These are phyloP conservation scores for Lagodon rhomboides DNA, from an alignment of 2,797 vertebrate genomes.

Conservation along the genomic window DNA sequence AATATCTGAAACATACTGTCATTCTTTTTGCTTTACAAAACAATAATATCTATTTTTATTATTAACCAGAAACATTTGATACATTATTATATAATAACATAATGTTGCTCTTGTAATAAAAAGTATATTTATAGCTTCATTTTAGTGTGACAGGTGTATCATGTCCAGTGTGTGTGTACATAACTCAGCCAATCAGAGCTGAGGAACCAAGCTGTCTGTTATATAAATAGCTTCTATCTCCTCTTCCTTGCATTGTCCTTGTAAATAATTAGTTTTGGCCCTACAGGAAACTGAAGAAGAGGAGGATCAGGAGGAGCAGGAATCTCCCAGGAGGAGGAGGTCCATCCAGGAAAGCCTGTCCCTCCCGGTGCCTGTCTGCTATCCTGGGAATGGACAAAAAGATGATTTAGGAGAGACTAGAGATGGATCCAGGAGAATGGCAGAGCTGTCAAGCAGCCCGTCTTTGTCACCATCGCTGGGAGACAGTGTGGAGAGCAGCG, in stretches of 20 bases:
- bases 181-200: slow-evolving; percentile 19
- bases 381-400: slow-evolving; percentile 74
- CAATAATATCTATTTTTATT: background rate
- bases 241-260: slow-evolving; percentile 60
- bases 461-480: slow-evolving; percentile 82
- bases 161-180: background rate
- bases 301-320: slow-evolving; percentile 74
- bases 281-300: slow-evolving; percentile 85
- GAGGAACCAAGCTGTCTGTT: slow-evolving; percentile 12
- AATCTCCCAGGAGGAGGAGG: slow-evolving; percentile 73
- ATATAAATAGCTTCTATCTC: slow-evolving; percentile 36
- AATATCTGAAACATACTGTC: too few relatives aligned
- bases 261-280: slow-evolving; percentile 57
- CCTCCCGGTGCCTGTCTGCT: slow-evolving; percentile 80
- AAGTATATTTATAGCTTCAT: background rate
- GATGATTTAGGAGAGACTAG: slow-evolving; percentile 72
- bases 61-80: background rate
- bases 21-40: background rate
- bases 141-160: background rate
- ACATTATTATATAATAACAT: background rate
- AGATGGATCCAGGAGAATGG: slow-evolving; percentile 67
- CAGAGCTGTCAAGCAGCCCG: slow-evolving; percentile 75
- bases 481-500: slow-evolving; percentile 81
- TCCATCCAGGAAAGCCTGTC: slow-evolving; percentile 86
- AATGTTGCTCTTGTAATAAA: background rate